These are phyloP conservation scores for Gymnogyps californianus DNA, from an alignment of 2,113 vertebrate species.

Conservation along the genomic window DNA sequence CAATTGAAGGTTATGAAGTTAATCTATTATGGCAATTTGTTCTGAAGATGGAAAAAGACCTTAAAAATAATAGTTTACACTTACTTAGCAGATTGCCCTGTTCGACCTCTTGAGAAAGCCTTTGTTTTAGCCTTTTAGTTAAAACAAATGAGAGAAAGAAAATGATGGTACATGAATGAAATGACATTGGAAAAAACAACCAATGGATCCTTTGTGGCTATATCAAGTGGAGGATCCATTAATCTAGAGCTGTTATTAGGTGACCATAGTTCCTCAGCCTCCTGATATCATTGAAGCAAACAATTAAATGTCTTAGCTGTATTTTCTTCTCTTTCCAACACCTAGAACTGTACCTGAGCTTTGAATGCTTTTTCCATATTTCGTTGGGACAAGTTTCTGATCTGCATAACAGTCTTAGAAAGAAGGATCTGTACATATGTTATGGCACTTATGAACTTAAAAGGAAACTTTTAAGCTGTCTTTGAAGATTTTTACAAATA, in stretches of 20 bases:
- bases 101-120: neutral
- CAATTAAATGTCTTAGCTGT: neutral
- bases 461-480: neutral
- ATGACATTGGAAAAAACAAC: accelerated
- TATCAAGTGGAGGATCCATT: neutral
- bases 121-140: neutral
- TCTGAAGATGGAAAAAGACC: neutral
- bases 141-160: neutral
- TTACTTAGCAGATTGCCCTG: neutral
- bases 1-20: neutral
- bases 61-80: neutral
- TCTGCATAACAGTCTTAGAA: neutral
- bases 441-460: accelerated
- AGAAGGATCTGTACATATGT: neutral
- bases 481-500: neutral
- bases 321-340: neutral
- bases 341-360: neutral
- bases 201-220: neutral
- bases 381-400: neutral
- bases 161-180: neutral
- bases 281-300: neutral
- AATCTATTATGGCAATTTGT: neutral
- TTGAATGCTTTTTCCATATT: neutral
- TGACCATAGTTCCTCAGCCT: neutral
- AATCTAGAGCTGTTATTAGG: neutral